Conservation (phyloP, 2,113 vertebrate species). For the Phalacrocorax brasilianus region DNA sequence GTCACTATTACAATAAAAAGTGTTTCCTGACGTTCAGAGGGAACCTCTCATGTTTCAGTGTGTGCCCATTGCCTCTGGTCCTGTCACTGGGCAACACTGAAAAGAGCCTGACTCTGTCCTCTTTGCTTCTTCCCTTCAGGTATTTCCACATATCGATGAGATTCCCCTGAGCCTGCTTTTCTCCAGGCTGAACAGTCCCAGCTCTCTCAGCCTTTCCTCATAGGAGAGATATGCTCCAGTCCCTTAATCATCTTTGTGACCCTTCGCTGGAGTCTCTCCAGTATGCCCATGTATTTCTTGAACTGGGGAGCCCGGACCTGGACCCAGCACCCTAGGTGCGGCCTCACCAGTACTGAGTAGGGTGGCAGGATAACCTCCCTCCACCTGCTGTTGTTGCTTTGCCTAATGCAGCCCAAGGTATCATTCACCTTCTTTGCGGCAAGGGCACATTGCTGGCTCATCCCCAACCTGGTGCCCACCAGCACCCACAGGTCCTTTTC, state of each 20-base stretch:
- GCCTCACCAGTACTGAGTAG: neutral
- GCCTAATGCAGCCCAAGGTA: too few species aligned
- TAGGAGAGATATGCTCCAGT: neutral
- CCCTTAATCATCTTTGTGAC: neutral
- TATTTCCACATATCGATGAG: neutral
- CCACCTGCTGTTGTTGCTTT: neutral
- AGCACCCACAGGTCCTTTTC: too few species aligned
- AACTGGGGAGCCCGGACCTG: neutral
- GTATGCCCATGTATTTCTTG: rapidly evolving
- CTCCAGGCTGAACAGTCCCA: neutral
- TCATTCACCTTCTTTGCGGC: rapidly evolving
- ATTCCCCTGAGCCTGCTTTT: neutral
- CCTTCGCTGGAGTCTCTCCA: neutral
- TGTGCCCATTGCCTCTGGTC: neutral
- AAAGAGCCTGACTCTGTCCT: neutral
- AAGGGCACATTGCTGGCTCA: neutral
- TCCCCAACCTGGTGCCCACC: neutral
- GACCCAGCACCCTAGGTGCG: neutral
- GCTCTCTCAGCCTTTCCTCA: neutral
- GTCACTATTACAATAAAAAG: neutral
- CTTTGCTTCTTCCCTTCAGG: neutral
- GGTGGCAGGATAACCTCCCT: neutral
- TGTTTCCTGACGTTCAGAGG: neutral
- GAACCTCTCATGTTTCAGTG: neutral
- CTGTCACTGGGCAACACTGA: neutral